Conservation (phyloP, 2,113 vertebrate species). For the Sakesphorus luctuosus region DNA sequence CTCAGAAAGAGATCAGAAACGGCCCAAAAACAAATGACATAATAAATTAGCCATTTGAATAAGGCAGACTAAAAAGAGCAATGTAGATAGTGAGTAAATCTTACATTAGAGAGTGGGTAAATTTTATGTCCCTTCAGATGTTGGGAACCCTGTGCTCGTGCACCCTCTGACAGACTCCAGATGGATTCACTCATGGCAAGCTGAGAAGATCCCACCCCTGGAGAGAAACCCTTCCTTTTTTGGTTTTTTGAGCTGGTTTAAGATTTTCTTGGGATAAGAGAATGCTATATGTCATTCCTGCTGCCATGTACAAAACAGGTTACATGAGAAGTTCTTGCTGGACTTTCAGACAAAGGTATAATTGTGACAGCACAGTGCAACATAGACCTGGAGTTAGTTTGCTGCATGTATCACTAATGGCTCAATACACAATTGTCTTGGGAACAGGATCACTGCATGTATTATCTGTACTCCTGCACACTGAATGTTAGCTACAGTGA, state of each 20-base stretch:
- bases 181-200: not conserved
- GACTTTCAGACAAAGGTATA: not conserved
- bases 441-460: not conserved
- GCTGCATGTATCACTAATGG: not conserved
- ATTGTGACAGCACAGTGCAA: too few species aligned
- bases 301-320: not conserved
- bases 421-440: not conserved
- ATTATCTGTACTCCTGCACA: rapidly evolving
- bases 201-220: not conserved
- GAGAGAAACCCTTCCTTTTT: not conserved
- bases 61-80: not conserved
- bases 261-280: not conserved
- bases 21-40: not conserved
- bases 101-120: rapidly evolving
- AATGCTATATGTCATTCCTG: not conserved
- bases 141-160: rapidly evolving
- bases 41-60: not conserved
- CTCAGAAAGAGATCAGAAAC: not conserved
- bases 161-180: not conserved
- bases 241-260: not conserved
- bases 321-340: not conserved
- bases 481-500: not conserved
- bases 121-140: not conserved
- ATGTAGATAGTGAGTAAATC: not conserved
- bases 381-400: not conserved